Evolutionary conservation across 2,113 vertebrate species (phyloP).

Genomic region (Podiceps cristatus): DNA sequence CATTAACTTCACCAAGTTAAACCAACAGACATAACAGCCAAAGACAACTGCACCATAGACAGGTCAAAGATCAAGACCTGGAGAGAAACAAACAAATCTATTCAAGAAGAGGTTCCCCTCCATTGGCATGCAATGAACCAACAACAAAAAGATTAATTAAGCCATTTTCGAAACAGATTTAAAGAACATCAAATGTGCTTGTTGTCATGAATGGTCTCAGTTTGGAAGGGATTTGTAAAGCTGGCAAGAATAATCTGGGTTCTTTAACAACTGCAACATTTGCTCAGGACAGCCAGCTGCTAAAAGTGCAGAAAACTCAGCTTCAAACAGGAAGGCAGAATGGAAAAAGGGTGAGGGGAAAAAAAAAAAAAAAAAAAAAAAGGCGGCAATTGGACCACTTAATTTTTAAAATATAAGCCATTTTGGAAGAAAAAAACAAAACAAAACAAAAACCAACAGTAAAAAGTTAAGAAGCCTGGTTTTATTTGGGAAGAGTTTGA

Average conservation of each 20-base stretch:
- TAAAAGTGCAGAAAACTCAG: not conserved
- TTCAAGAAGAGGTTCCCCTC: not conserved
- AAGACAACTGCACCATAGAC: not conserved
- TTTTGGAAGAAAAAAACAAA: not conserved
- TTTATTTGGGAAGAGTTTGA: not conserved
- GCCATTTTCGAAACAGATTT: not conserved
- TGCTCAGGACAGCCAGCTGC: not conserved
- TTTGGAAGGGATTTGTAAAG: not conserved
- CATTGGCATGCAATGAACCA: not conserved
- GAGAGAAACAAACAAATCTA: not conserved
- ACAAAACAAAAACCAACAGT: too few species aligned
- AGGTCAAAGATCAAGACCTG: not conserved
- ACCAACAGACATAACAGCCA: not conserved
- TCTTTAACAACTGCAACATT: not conserved
- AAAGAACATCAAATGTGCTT: not conserved
- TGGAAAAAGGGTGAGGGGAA: accelerated
- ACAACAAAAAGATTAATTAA: not conserved
- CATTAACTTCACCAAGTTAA: not conserved
- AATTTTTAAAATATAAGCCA: not conserved
- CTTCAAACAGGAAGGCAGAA: not conserved
- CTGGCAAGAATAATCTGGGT: not conserved
- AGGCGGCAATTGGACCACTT: not conserved
- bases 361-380: not conserved
- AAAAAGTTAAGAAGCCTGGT: not conserved
- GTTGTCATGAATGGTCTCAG: not conserved